These are phyloP conservation scores for Melanotaenia trifasciata DNA, from an alignment of 2,797 vertebrate genomes.

Conservation along the genomic window DNA sequence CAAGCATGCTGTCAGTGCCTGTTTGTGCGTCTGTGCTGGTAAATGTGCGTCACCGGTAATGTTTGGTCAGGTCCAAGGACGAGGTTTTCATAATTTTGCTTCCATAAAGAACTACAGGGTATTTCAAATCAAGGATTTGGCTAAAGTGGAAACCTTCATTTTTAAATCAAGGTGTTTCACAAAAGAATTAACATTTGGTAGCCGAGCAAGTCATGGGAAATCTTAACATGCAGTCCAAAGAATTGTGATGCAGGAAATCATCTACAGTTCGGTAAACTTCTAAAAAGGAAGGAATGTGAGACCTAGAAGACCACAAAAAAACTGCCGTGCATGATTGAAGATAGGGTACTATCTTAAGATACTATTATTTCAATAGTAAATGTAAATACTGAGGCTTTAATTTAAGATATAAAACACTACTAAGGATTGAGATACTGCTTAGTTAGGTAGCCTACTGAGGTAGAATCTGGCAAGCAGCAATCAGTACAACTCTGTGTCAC, in stretches of 20 bases:
- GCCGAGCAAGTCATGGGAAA: background rate
- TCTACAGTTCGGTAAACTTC: background rate
- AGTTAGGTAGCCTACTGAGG: too few species aligned
- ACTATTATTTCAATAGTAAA: background rate
- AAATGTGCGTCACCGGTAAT: constrained; percentile 33
- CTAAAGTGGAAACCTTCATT: too few species aligned
- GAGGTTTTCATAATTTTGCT: background rate
- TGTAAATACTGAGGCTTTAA: too few species aligned
- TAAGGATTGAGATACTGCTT: too few species aligned
- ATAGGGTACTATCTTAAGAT: too few species aligned
- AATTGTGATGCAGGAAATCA: background rate
- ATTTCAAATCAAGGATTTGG: background rate
- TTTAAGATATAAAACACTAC: too few species aligned
- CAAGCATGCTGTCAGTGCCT: constrained; percentile 24
- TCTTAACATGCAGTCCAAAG: background rate
- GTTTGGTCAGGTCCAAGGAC: background rate
- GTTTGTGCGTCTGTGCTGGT: background rate
- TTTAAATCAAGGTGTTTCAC: background rate
- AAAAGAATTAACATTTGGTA: background rate
- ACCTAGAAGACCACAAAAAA: background rate
- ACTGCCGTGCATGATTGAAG: background rate
- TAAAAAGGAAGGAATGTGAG: background rate
- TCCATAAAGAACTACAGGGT: background rate
- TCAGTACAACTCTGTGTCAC: too few species aligned
- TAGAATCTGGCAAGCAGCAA: too few species aligned